Percentiles rank a stretch among this genome's conserved stretches.
Conservation (phyloP, 2,888 invertebrate genomes). For the Hemicrepidius hirtus region DNA sequence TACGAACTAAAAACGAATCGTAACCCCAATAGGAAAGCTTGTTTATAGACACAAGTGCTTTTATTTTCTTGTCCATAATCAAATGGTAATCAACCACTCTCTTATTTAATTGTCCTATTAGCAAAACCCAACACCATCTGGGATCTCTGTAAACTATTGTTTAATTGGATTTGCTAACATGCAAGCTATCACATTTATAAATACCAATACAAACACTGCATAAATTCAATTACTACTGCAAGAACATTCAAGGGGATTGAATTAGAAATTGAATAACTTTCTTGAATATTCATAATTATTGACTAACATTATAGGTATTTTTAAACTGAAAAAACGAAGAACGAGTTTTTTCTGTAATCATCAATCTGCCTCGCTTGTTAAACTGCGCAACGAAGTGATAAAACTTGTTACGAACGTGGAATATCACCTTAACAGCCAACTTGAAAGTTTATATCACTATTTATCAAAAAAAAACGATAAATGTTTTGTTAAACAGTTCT, state of each 20-base stretch:
- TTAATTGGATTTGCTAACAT: slow-evolving; percentile 4
- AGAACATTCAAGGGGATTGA: no score
- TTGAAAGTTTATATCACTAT: slow-evolving; percentile 10
- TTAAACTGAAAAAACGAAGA: no score
- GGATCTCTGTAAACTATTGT: neutral
- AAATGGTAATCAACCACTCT: slow-evolving; percentile 6
- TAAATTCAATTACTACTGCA: neutral
- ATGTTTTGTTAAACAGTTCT: neutral
- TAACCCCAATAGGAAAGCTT: slow-evolving; percentile 5
- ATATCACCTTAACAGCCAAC: slow-evolving; percentile 14
- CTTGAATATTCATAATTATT: no score
- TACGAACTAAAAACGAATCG: slow-evolving; percentile 2
- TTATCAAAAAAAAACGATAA: slow-evolving; percentile 18
- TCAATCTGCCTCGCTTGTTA: slow-evolving; percentile 15
- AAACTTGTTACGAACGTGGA: slow-evolving; percentile 11
- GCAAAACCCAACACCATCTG: neutral
- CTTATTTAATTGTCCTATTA: neutral
- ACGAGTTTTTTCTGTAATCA: neutral
- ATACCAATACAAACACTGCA: neutral
- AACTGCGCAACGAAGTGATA: slow-evolving; percentile 3
- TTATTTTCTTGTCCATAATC: neutral
- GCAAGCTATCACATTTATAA: neutral
- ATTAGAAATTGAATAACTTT: no score
- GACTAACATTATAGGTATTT: no score
- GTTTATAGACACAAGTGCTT: slow-evolving; percentile 2